Conservation (phyloP, 1,140 invertebrate species). For the Archivesica marissinica region DNA sequence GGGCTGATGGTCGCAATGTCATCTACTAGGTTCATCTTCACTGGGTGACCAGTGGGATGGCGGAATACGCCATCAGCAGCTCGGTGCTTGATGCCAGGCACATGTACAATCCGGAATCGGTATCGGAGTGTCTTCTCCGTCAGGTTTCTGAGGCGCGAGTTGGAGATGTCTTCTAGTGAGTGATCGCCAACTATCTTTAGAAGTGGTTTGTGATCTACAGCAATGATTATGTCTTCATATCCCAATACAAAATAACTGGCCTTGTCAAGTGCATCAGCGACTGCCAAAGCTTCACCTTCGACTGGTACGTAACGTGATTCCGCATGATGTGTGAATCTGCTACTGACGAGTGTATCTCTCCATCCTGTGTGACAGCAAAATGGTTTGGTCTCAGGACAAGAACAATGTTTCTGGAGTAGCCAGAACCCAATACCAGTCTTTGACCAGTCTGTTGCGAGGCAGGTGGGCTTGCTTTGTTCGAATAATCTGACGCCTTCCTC, state of each 20-base stretch:
- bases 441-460: conserved; percentile 71
- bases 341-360: conserved; percentile 70
- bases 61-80: conserved; percentile 51
- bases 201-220: conserved; percentile 70
- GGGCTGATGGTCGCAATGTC: conserved; percentile 18
- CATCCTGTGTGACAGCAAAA: conserved; percentile 65
- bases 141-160: conserved; percentile 63
- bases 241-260: conserved; percentile 68
- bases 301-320: conserved; percentile 72
- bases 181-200: conserved; percentile 61
- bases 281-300: conserved; percentile 72
- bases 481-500: conserved; percentile 71
- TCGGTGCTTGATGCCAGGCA: conserved; percentile 54
- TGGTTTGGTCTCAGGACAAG: conserved; percentile 45
- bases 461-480: conserved; percentile 65
- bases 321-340: conserved; percentile 70
- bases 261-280: conserved; percentile 69
- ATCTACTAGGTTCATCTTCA: conserved; percentile 20
- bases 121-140: no score
- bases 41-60: conserved; percentile 56
- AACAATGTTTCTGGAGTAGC: conserved; percentile 73
- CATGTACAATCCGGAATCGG: conserved; percentile 59
- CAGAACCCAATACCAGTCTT: conserved; percentile 62
- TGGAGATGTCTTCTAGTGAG: conserved; percentile 63
- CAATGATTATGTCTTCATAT: conserved; percentile 64